phyloP scores from a whole-genome alignment of 2,797 vertebrate genomes.

The Salmo trutta region DNA sequence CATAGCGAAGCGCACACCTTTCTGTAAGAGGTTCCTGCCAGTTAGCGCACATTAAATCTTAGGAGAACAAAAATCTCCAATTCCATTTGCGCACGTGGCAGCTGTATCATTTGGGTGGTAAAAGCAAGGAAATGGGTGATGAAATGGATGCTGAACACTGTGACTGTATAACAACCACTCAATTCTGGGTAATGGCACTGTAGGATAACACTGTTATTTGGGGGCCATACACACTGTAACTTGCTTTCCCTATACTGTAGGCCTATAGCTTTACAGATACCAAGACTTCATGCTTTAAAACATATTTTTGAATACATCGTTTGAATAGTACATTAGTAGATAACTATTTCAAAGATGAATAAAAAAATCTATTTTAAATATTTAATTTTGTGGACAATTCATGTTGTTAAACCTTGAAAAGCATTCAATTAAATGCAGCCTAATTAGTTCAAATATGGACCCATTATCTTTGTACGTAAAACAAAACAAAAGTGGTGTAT shows the following conservation, averaged over 20 bases:
- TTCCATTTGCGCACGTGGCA: constrained; percentile 75
- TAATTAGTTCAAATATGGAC: constrained; percentile 65
- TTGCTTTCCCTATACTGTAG: background rate
- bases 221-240: background rate
- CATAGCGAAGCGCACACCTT: constrained; percentile 85
- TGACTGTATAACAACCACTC: constrained; percentile 49
- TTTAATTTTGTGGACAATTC: background rate
- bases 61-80: constrained; percentile 73
- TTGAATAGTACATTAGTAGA: background rate
- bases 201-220: constrained; percentile 25
- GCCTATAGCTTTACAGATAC: background rate
- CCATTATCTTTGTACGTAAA: constrained; percentile 55
- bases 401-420: constrained; percentile 28
- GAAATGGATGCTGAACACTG: constrained; percentile 70
- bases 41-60: constrained; percentile 82
- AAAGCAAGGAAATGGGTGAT: constrained; percentile 76
- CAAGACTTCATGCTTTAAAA: background rate
- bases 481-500: constrained; percentile 59
- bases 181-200: constrained; percentile 52
- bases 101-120: constrained; percentile 79
- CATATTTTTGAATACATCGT: background rate
- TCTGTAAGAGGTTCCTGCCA: constrained; percentile 82
- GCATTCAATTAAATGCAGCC: constrained; percentile 57
- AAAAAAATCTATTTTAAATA: background rate
- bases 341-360: background rate